Base-by-base conservation (phyloP, 2,113 vertebrate genomes). In the Upupa epops region DNA sequence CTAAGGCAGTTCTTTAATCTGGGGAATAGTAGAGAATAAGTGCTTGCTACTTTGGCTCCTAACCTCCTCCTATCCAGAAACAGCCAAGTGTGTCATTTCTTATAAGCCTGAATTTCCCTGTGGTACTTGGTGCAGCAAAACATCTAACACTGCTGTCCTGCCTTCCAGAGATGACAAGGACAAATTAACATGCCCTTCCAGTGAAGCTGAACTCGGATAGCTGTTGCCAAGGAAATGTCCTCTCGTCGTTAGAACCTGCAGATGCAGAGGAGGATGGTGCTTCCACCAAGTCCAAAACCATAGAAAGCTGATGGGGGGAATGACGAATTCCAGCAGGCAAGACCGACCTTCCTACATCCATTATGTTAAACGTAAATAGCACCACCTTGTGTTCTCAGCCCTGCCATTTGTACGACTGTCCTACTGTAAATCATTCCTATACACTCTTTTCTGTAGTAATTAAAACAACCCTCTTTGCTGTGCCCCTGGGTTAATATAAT, bases 401-500 rank as follows among this genome's bases (percentile, higher is more conserved):
- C 0, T 25, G 3, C 9, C 42, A 11, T 15, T 79, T 63, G 18
- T 24, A 45, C 17, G 29, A 29, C 40, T 69, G 42, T 37, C 73
- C 55, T 48, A 17, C 40, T 82, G 70, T 73, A 94, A 94, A 93
- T 82, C 70, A 84, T 36, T 83, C 42, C 66, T 36, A 52, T 16
- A 40, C 16, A 9, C 17, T 59, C 51, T 83, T 65, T 85, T 70
- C 71, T 85, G 34, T 52, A 92, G 71, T 90, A 96, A 94, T 94
- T 96, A 96, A 95, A 95, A 93, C 58, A 92, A 82, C 0, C 1
- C 42, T 90, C 74, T 87, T 89, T 85, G 48, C 78, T 85, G 36
- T 92, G 89, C 78, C 74, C 75, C 71, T 88, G 60, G 81, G 88
- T 92, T 95, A 96, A 96, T 89, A 70, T 87, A 94, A 92, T 94